Evolutionary conservation across 53 echinoderm and acorn worm species (phyloP), one percentile per base, ranked within the genome.

Genomic region (Echinometra lucunter): DNA sequence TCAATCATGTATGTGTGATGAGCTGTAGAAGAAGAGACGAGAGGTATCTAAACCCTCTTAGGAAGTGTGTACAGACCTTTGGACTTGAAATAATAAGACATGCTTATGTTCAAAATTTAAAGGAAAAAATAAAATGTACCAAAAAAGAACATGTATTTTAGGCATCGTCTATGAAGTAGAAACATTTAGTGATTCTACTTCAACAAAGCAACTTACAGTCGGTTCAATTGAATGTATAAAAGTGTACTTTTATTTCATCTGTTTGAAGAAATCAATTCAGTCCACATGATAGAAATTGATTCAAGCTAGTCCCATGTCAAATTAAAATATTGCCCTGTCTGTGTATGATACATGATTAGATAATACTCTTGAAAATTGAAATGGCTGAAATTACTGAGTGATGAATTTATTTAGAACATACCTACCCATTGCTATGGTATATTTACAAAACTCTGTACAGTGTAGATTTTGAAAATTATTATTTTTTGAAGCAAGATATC

Each of bases 311-410:
- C 72, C 9, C 0, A 15, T 30, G 28, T 30, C n/a, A 72, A 1
- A 34, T 28, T 32, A 9, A 30, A 34, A 72, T 13, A 35, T 34
- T 9, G 15, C 9, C 32, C n/a, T 72, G 72, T 72, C 30, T 72
- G 32, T 72, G 35, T 72, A 16, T 72, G 72, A 32, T 72, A 53
- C 53, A 9, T 53, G 53, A 53, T 53, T 53, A 53, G 53, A 11
- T 53, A 53, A 53, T 72, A 72, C 28, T 34, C 32, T 25, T 63
- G 28, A 28, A n/a, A n/a, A n/a, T n/a, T n/a, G n/a, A n/a, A n/a
- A 72, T 72, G 72, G 72, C 72, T 72, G 72, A 72, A 72, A 72
- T 72, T 32, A 72, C 13, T 72, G 72, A 72, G 72, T 28, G 72
- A 10, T 72, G 35, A 72, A 72, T 34, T 72, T 30, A 72, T 35